Conservation (phyloP, 1,140 invertebrate species). For the Odontomachus brunneus region DNA sequence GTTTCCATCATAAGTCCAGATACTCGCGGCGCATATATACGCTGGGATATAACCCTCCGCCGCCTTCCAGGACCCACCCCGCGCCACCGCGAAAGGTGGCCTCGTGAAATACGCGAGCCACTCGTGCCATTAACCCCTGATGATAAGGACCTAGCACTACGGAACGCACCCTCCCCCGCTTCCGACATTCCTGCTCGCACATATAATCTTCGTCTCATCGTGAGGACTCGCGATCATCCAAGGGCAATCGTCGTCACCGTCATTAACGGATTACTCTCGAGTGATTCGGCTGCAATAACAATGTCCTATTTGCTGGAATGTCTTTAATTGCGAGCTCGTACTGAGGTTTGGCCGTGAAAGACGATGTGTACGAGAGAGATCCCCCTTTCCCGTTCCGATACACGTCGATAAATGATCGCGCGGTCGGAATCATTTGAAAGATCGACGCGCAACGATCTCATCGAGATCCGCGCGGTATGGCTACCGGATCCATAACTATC, state of each 20-base stretch:
- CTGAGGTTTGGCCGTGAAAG: too few species aligned
- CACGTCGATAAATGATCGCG: conserved; percentile 12
- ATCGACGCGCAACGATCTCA: conserved; percentile 55
- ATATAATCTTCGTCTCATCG: neutral
- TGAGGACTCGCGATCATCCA: neutral
- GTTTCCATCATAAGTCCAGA: conserved; percentile 86
- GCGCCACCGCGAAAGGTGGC: conserved; percentile 59
- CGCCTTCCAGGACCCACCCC: conserved; percentile 61
- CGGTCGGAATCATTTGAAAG: conserved; percentile 48
- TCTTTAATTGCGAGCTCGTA: neutral
- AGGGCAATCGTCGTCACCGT: neutral
- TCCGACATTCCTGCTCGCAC: neutral
- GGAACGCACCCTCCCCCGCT: neutral
- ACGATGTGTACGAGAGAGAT: too few species aligned
- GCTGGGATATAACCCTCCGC: conserved; percentile 82
- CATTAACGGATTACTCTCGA: neutral
- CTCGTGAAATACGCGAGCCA: conserved; percentile 76
- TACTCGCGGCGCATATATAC: conserved; percentile 84
- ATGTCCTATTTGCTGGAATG: neutral
- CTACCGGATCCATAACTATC: conserved; percentile 71
- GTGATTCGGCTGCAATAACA: neutral
- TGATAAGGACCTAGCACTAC: conserved; percentile 67
- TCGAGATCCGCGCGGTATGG: conserved; percentile 42
- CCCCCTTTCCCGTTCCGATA: too few species aligned
- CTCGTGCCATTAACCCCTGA: conserved; percentile 79